Evolutionary conservation across 2,888 invertebrate genomes (phyloP), one percentile per base, ranked within the genome.

Genomic region (Aspidiotus rigidus): DNA sequence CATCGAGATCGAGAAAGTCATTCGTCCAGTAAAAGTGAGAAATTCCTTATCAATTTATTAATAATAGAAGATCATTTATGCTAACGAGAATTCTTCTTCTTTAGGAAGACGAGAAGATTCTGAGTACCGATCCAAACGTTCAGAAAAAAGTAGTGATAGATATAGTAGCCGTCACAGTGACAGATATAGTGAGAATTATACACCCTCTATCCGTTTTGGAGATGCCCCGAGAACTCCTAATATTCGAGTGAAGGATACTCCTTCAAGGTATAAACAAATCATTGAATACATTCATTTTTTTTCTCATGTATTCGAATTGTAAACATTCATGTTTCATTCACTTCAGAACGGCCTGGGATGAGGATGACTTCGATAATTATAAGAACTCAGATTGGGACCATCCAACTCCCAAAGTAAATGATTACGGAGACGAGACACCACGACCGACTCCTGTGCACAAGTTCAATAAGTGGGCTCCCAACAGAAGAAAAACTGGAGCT

Each of bases 381-480:
- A 84, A 84, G 70, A 86, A 85, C 74, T 94, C 94, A 0, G 85
- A 87, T 64, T 97, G 96, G 96, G 96, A 96, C 79, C 86, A 90
- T 76, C 93, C 94, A 0, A 95, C 95, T 0, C 96, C 95, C 0
- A 64, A 64, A 9, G 60, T 70, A 70, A 71, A 73, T 62, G 71
- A 72, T 55, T 72, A 73, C 49, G 57, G 64, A 2, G 86, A 86
- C 70, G 85, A 87, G 71, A 89, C 91, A 0, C 87, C 89, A 0
- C 82, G 88, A 75, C 89, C 93, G 42, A 93, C 95, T 0, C 96
- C 96, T 1, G 85, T 88, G 0, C 90, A 94, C 78, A 91, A 88
- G 73, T 90, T 86, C 74, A 93, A 92, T 77, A 77, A 83, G 1
- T 92, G 92, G 92, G 84, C 82, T 62, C 84, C 84, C 75, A 86